These are phyloP conservation scores for Spodoptera exigua DNA, from an alignment of 2,888 invertebrate species.

Conservation along the genomic window DNA sequence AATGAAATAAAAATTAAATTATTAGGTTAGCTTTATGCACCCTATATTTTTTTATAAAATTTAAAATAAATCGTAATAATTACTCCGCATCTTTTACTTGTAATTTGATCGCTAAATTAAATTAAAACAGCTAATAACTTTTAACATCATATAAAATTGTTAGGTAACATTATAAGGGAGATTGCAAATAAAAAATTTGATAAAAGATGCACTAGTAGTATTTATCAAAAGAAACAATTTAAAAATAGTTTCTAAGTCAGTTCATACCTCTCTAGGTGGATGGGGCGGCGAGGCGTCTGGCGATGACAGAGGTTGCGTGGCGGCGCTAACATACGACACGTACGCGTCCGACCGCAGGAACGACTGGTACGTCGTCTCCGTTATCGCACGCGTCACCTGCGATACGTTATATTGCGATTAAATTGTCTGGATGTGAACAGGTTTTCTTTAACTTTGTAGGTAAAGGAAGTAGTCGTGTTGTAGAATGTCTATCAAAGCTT, in stretches of 20 bases:
- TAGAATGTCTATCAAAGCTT: no score
- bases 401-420: conserved; percentile 20
- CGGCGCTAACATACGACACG: conserved; percentile 94
- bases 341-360: conserved; percentile 98
- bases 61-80: no score
- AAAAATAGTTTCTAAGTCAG: background rate
- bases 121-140: conserved; percentile 1
- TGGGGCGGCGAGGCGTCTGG: conserved; percentile 83
- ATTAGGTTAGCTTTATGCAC: no score
- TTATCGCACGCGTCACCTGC: conserved; percentile 94
- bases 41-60: no score
- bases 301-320: conserved; percentile 94
- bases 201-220: no score
- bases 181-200: no score
- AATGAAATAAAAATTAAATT: background rate
- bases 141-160: no score
- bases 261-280: conserved; percentile 69
- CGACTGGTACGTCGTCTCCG: conserved; percentile 96
- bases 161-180: no score
- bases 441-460: background rate
- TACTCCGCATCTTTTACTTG: no score
- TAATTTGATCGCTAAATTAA: no score
- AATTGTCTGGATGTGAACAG: conserved; percentile 5
- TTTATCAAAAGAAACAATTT: background rate
- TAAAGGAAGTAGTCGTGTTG: no score